phyloP scores from a whole-genome alignment of 1,140 invertebrate genomes.

The Drosophila truncata region DNA sequence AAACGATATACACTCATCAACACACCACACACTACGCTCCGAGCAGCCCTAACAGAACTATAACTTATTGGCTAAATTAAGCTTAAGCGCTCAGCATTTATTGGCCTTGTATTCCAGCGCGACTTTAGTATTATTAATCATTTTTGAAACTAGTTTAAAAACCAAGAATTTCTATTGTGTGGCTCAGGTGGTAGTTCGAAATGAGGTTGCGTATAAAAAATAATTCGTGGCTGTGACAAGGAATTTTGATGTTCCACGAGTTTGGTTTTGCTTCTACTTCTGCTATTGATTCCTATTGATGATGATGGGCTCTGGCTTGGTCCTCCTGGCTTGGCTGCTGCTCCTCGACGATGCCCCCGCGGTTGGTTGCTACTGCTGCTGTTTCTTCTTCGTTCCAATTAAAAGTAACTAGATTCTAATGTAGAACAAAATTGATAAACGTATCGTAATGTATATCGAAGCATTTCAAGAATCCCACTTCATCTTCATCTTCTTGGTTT shows the following conservation, averaged over 20 bases:
- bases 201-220: conserved; percentile 37
- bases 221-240: conserved; percentile 32
- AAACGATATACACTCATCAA: conserved; percentile 31
- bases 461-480: conserved; percentile 61
- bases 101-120: conserved; percentile 18
- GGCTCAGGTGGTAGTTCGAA: conserved; percentile 1
- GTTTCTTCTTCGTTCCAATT: conserved; percentile 43
- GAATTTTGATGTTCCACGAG: conserved; percentile 46
- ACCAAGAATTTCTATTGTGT: conserved; percentile 16
- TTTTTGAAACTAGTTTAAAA: conserved; percentile 44
- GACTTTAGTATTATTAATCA: conserved; percentile 4
- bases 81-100: conserved; percentile 44
- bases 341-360: conserved; percentile 14
- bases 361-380: background rate
- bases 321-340: conserved; percentile 22
- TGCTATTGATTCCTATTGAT: conserved; percentile 3
- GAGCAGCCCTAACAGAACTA: conserved; percentile 24
- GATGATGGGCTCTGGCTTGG: conserved; percentile 30
- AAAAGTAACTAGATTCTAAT: conserved; percentile 78
- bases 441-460: conserved; percentile 67
- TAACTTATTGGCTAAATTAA: conserved; percentile 52
- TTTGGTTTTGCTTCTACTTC: conserved; percentile 1
- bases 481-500: conserved; percentile 40
- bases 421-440: conserved; percentile 75
- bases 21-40: conserved; percentile 11